Evolutionary conservation across 2,113 vertebrate genomes (phyloP).

Genomic region (Protomyctophum bolini): DNA sequence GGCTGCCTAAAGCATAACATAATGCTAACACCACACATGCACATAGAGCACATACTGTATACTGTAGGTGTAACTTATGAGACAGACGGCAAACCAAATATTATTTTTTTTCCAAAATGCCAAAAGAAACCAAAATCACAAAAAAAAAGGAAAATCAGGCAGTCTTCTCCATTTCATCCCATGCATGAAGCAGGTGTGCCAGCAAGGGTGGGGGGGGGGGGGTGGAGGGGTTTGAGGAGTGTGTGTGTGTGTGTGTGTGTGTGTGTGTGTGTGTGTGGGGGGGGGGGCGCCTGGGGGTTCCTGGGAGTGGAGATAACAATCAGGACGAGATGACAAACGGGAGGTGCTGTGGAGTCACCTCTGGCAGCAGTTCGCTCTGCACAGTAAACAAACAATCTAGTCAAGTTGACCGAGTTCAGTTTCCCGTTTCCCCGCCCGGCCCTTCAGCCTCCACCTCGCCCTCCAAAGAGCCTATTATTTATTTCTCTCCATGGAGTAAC

Average conservation of each 20-base stretch:
- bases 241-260: neutral
- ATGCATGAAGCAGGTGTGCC: slow-evolving; percentile 9
- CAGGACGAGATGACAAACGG: slow-evolving; percentile 26
- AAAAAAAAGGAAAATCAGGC: neutral
- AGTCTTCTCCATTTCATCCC: neutral
- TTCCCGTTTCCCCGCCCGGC: slow-evolving; percentile 46
- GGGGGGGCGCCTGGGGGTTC: neutral
- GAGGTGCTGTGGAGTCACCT: slow-evolving; percentile 2
- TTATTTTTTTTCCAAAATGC: too few species aligned
- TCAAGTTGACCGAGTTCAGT: slow-evolving; percentile 6
- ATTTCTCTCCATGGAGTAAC: too few species aligned
- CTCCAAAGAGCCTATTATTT: too few species aligned
- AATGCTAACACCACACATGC: too few species aligned
- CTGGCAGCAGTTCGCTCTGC: neutral
- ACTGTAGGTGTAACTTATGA: too few species aligned
- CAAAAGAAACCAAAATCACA: too few species aligned
- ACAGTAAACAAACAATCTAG: slow-evolving; percentile 18
- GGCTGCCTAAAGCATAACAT: too few species aligned
- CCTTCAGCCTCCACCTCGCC: neutral
- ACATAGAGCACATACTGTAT: too few species aligned
- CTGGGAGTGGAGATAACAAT: slow-evolving; percentile 19
- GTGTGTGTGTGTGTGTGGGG: neutral
- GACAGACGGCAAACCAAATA: too few species aligned
- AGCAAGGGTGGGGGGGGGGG: neutral
- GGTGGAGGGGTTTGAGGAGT: neutral